Evolutionary conservation across 1,140 invertebrate genomes (phyloP), one percentile per base, ranked within the genome.

Genomic region (Ladona fulva): DNA sequence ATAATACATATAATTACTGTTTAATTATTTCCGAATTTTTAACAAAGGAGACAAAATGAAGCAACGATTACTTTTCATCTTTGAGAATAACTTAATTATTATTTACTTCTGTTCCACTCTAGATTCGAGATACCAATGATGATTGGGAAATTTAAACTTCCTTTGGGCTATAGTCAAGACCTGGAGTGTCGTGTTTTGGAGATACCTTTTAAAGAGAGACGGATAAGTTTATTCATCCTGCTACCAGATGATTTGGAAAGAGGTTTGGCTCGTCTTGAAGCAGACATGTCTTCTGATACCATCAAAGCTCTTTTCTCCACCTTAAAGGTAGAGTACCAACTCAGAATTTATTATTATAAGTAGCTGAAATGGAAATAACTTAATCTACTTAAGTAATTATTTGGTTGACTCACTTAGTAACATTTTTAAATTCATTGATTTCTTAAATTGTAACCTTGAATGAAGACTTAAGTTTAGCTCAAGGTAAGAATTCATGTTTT

Each of bases 91-190:
- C 12, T 66, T 22, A 6, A 66, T 19, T 76, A 5, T 16, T 11
- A 1, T 25, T 42, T 76, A 42, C 11, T 76, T 42, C 74, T 42
- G 29, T n/a, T 59, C 1, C 25, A 29, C 76, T 75, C 74, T 37
- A 84, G 83, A 78, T 79, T 83, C 24, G 82, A 84, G 75, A 83
- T 85, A 25, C 83, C 84, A 1, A 84, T 85, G 84, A 85, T 85
- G 84, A 81, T 82, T 12, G 83, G 83, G 3, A 81, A 81, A 12
- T 81, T 85, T 37, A 80, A 82, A 76, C 80, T 85, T 0, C 81
- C 84, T 0, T 73, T 84, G 19, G 84, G 84, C 0, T 82, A 81
- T 74, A 84, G 82, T 74, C 24, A 79, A 16, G 80, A 81, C n/a
- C 78, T 85, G 24, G 81, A 82, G 29, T 84, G 83, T 59, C 76